Evolutionary conservation across 2,113 vertebrate species (phyloP).

Genomic region (Ceyx melanurus): DNA sequence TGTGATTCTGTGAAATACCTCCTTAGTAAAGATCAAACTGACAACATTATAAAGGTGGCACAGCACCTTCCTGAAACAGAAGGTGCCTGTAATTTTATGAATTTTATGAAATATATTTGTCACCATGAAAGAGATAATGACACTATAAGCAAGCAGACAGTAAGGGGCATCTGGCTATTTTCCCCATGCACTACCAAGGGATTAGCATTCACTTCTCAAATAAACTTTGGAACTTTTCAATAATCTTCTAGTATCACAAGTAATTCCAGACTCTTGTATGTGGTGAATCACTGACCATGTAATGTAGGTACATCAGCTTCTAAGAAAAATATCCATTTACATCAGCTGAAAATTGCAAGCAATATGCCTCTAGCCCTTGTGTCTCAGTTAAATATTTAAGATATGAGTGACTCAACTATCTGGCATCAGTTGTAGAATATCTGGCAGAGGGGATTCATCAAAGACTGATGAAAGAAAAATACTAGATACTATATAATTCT

Average conservation of each 20-base stretch:
- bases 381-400: not conserved
- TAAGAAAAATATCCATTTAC: not conserved
- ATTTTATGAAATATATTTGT: conserved; percentile 4
- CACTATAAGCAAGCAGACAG: not conserved
- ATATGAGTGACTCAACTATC: not conserved
- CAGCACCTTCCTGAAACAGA: not conserved
- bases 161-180: not conserved
- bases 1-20: not conserved
- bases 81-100: not conserved
- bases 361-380: not conserved
- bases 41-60: not conserved
- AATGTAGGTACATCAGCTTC: not conserved
- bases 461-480: not conserved
- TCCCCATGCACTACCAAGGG: not conserved
- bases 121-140: not conserved
- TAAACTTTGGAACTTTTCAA: not conserved
- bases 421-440: not conserved
- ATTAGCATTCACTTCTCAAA: not conserved
- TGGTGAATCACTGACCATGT: not conserved
- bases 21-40: conserved; percentile 11
- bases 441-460: not conserved
- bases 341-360: not conserved
- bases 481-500: not conserved
- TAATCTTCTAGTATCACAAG: not conserved
- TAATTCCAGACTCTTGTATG: not conserved